Evolutionary conservation across 2,888 invertebrate genomes (phyloP).

Genomic region (Drosophila neonasuta): DNA sequence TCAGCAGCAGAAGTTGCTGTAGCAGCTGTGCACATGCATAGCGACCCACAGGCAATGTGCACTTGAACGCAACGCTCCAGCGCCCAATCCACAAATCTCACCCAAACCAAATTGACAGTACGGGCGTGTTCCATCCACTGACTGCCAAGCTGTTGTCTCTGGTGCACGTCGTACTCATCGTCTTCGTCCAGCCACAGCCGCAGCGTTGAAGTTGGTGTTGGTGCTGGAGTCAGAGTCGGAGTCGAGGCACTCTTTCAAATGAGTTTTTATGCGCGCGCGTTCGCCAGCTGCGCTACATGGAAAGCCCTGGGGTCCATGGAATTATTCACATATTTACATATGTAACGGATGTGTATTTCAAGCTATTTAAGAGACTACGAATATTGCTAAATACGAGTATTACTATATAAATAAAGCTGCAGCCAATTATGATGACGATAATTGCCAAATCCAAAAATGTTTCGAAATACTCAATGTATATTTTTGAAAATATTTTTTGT

Average conservation of each 20-base stretch:
- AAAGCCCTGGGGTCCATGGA: conserved; percentile 20
- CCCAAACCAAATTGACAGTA: conserved; percentile 2
- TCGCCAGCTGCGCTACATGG: conserved; percentile 52
- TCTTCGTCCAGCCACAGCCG: conserved; percentile 40
- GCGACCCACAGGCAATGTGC: conserved; percentile 59
- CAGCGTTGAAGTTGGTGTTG: neutral
- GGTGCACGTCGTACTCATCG: conserved; percentile 38
- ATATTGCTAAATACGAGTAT: neutral
- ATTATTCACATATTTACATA: neutral
- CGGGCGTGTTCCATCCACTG: conserved; percentile 17
- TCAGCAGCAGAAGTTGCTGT: neutral
- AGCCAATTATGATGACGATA: too few species aligned
- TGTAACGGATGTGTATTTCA: neutral
- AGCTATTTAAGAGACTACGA: neutral
- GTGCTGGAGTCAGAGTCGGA: conserved; percentile 8
- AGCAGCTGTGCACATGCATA: conserved; percentile 69
- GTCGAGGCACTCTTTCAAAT: conserved; percentile 69
- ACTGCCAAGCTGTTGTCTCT: conserved; percentile 47
- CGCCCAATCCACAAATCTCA: conserved; percentile 35
- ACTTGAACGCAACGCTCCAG: conserved; percentile 53
- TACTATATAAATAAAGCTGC: too few species aligned
- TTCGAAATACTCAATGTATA: too few species aligned
- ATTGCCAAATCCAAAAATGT: too few species aligned
- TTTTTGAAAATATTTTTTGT: too few species aligned
- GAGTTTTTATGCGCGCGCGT: conserved; percentile 69